Base-by-base conservation (phyloP, 1,140 invertebrate species). In the Brachionus rotundiformis region DNA sequence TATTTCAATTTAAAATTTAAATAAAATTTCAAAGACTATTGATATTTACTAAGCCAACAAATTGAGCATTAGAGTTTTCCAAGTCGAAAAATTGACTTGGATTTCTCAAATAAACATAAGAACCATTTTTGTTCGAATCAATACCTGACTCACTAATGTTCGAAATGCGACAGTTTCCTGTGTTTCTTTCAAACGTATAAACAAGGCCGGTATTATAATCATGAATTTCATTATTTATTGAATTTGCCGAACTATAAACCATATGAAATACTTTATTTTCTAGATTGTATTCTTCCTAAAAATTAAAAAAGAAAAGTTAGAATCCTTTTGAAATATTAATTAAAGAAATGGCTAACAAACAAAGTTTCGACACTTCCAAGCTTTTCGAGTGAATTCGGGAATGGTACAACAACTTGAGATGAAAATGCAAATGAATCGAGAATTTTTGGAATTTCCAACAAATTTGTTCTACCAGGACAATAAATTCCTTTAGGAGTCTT, bases 401-500 rank as follows among this genome's bases (percentile, higher is more conserved):
- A 27, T 44, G 68, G 68, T 5, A 33, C 19, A 19, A 73, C 68
- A 27, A 73, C 39, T 73, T 73, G 68, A 73, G 36, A 44, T 1
- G 68, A 41, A 73, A 73, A 73, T 25, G 23, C 39, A 59, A 79
- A 79, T 23, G 76, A 79, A 16, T 23, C 19, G 0, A 47, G 76
- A 16, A 79, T 54, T 27, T 79, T 1, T 16, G 76, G 76, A 59
- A 41, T 1, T 3, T 79, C 3, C 29, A 31, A 59, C 7, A 79
- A 11, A 31, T 25, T 79, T 59, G 16, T 54, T 61, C 76, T 25
- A 29, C 76, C 76, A 33, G 47, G 47, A 79, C 76, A 79, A 13
- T 59, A 79, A n/a, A 79, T 41, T 36, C 76, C 76, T 39, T 59
- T 79, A 23, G 76, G 76, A 41, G 76, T 79, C 76, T 79, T 49